Base-by-base conservation (phyloP, 1,140 invertebrate genomes). In the Samia ricini region DNA sequence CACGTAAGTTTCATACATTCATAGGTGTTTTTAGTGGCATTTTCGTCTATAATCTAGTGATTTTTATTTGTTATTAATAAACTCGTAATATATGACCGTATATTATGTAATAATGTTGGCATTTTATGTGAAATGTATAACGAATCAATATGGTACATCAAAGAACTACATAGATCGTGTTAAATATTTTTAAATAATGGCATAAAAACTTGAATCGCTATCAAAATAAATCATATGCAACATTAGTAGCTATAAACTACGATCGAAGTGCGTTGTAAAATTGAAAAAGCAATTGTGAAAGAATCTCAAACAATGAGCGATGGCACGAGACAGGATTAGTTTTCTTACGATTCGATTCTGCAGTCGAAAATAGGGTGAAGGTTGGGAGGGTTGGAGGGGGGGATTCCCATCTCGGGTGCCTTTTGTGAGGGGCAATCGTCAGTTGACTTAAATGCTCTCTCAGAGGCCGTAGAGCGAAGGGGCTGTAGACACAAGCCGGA, bases 271-370 rank as follows among this genome's bases (percentile, higher is more conserved):
- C 62, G 73, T 73, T 74, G 71, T 72, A 70, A 77, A 79, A 76
- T 84, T 78, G 71, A 74, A 79, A 84, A 79, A 82, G 76, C 79
- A 77, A 80, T 82, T 82, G 76, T 75, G 77, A 72, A 67, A 77
- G 73, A 72, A 76, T 75, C 69, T 70, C 80, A 81, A 81, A 83
- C 83, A 86, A 81, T 77, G 75, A 78, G 66, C 68, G 61, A 57
- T 55, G 64, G 62, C 66, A 69, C 66, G 73, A 66, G 82, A 81
- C 76, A 78, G 73, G 72, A 83, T 82, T 78, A 70, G 77, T 80
- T 80, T 83, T 83, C 81, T 83, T 83, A 76, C 66, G 72, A 71
- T 69, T 76, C 72, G 59, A 75, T 73, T 76, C 69, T 65, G 65
- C 63, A 74, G 66, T 68, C 68, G 68, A 69, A 71, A 60, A 42